Evolutionary conservation across 1,140 invertebrate species (phyloP), one percentile per base, ranked within the genome.

Genomic region (Heliconius congener): DNA sequence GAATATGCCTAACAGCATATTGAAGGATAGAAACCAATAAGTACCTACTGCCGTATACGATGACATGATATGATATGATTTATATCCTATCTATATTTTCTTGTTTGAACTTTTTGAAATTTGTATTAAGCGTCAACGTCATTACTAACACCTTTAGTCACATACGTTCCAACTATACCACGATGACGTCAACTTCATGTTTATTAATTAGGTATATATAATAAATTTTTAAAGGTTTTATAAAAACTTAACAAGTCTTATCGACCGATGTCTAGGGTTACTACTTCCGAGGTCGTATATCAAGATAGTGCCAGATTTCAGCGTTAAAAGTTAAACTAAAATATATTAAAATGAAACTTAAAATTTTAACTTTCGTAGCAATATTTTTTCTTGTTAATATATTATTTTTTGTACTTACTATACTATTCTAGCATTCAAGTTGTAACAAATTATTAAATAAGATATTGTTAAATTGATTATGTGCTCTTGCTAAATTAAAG

Each of bases 281-380:
- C 57, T 66, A 66, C 57, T 66, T 66, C 57, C 57, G 57, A 66
- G 57, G 23, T 66, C 57, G 57, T 66, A 30, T 30, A 66, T 66
- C 57, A 66, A 66, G 57, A 66, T 66, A 66, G 57, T 66, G 57
- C 57, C 57, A 66, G 57, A 66, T 66, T 66, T 66, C 13, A 23
- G 13, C 23, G 23, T 66, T 66, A 66, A 66, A 66, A 27, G 9
- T 66, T 13, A 66, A 66, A n/a, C 9, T 30, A 66, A 30, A 66
- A 30, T 18, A 66, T 23, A 8, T 66, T 66, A 66, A 23, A 27
- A 27, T n/a, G 8, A 66, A 30, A 66, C 23, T 66, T 27, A 3
- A 66, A 27, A 30, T 13, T 66, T 66, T 27, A 23, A 11, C 11
- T 66, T 66, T 66, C 11, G 11, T 16, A 8, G 19, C 11, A 3